Evolutionary conservation across 2,797 vertebrate genomes (phyloP).

Genomic region (Sebastes baramenuke): DNA sequence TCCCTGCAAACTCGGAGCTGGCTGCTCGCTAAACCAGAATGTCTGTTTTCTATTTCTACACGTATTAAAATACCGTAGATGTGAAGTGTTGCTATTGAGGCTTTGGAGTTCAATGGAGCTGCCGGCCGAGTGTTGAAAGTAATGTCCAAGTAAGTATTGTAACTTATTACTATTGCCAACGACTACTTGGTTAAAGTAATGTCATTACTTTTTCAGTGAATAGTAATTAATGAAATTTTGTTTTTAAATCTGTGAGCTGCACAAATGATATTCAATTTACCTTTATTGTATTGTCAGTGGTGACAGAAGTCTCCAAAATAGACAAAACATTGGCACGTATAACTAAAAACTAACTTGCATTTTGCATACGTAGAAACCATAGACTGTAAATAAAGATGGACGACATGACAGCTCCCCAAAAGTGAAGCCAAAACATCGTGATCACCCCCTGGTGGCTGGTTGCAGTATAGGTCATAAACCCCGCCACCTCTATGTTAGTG

Average conservation of each 20-base stretch:
- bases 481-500: too few species aligned
- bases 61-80: background rate
- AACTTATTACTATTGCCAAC: background rate
- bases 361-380: too few species aligned
- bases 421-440: too few species aligned
- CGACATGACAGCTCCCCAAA: too few species aligned
- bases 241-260: background rate
- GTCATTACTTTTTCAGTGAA: background rate
- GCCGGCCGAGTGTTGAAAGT: background rate
- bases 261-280: background rate
- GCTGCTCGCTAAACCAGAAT: background rate
- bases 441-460: too few species aligned
- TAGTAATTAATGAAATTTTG: background rate
- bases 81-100: background rate
- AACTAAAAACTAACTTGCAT: background rate
- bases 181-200: background rate
- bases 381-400: too few species aligned
- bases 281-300: background rate
- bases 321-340: background rate
- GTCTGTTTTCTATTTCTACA: slow-evolving; percentile 1
- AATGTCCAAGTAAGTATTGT: background rate
- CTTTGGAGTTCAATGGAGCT: background rate
- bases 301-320: background rate
- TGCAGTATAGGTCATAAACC: too few species aligned
- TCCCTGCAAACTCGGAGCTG: background rate